Evolutionary conservation across 1,140 invertebrate species (phyloP).

Genomic region (Papilio machaon): DNA sequence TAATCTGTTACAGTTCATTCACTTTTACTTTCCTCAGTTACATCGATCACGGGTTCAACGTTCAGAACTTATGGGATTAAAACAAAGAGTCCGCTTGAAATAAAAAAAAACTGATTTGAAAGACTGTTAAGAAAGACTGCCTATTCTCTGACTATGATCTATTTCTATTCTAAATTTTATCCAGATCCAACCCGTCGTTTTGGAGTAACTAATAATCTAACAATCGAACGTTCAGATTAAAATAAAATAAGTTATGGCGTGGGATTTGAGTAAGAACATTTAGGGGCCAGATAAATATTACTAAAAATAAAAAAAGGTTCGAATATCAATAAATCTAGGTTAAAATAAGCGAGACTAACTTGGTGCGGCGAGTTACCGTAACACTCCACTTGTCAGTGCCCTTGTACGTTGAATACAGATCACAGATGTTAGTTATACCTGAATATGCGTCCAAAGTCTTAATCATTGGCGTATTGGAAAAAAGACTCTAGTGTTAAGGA

Average conservation of each 20-base stretch:
- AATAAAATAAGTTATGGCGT: background rate
- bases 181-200: no score
- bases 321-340: slow-evolving; percentile 16
- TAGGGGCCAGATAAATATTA: background rate
- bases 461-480: background rate
- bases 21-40: slow-evolving; percentile 30
- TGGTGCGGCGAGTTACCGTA: slow-evolving; percentile 12
- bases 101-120: no score
- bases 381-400: slow-evolving; percentile 13
- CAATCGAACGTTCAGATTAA: background rate
- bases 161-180: no score
- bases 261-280: background rate
- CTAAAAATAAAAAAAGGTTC: background rate
- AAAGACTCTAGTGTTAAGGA: background rate
- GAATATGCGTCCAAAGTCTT: background rate
- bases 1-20: slow-evolving; percentile 32
- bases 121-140: no score
- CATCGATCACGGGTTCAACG: slow-evolving; percentile 14
- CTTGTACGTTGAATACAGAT: slow-evolving; percentile 23
- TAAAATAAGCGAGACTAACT: slow-evolving; percentile 13
- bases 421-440: background rate
- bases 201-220: no score
- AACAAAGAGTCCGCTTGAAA: background rate
- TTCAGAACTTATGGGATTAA: background rate
- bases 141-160: no score